Evolutionary conservation across 2,888 invertebrate species (phyloP).

Genomic region (Drosophila koepferae): DNA sequence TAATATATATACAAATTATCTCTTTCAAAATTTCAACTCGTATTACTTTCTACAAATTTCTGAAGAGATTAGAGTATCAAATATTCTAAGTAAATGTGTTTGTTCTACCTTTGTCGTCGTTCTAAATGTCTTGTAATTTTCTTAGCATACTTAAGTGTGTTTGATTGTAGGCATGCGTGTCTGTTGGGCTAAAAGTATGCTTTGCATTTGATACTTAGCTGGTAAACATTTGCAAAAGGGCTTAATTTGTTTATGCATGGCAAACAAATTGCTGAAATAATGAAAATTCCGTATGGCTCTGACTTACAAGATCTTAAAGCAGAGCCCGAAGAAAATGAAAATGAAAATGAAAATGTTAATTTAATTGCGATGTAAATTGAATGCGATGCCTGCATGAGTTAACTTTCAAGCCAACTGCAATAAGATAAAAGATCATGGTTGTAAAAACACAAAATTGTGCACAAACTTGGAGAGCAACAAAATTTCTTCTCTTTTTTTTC

Average conservation of each 20-base stretch:
- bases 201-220: slow-evolving; percentile 42
- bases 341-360: slow-evolving; percentile 34
- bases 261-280: slow-evolving; percentile 61
- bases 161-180: slow-evolving; percentile 30
- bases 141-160: slow-evolving; percentile 52
- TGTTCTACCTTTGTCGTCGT: neutral
- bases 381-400: slow-evolving; percentile 53
- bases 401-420: slow-evolving; percentile 32
- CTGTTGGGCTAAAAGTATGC: slow-evolving; percentile 25
- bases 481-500: slow-evolving; percentile 10
- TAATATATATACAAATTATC: neutral
- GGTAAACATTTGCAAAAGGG: slow-evolving; percentile 58
- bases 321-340: slow-evolving; percentile 3
- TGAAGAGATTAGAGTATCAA: slow-evolving; percentile 16
- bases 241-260: slow-evolving; percentile 63
- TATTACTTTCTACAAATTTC: neutral
- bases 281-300: slow-evolving; percentile 47
- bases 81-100: neutral
- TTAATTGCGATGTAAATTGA: slow-evolving; percentile 67
- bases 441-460: slow-evolving; percentile 65
- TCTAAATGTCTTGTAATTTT: slow-evolving; percentile 20
- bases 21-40: neutral
- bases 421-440: slow-evolving; percentile 49
- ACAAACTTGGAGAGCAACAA: slow-evolving; percentile 3
- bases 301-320: slow-evolving; percentile 29